phyloP scores from a whole-genome alignment of 2,113 vertebrate genomes.

The Synchiropus splendidus region DNA sequence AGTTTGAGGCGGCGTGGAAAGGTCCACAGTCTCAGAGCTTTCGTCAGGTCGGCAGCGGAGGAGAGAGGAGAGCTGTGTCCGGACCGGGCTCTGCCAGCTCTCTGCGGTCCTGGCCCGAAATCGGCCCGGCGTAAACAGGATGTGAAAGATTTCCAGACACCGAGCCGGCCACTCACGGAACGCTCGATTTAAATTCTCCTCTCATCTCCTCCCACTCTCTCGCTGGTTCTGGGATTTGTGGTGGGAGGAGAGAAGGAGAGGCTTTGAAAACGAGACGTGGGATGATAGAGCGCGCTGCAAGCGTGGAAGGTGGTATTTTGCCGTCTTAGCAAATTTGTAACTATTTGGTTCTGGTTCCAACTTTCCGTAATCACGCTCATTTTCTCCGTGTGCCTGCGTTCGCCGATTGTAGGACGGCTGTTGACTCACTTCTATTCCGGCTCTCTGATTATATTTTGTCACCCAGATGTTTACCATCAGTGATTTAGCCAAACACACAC shows the following conservation, averaged over 20 bases:
- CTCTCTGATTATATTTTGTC: constrained; percentile 32
- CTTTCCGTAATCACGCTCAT: constrained; percentile 38
- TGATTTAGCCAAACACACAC: constrained; percentile 17
- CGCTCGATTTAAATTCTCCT: constrained; percentile 67
- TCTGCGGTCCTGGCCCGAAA: constrained; percentile 62
- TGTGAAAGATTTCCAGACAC: constrained; percentile 72
- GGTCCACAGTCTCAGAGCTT: constrained; percentile 32
- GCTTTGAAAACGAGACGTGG: constrained; percentile 59
- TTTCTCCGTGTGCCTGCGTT: constrained; percentile 31
- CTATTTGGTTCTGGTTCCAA: constrained; percentile 47
- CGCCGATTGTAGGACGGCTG: constrained; percentile 30
- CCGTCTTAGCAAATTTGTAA: constrained; percentile 58
- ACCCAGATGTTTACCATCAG: constrained; percentile 32
- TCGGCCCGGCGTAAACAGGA: constrained; percentile 73
- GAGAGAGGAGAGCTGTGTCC: constrained; percentile 49
- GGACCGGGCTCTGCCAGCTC: constrained; percentile 51
- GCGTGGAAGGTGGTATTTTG: constrained; percentile 61
- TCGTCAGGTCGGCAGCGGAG: constrained; percentile 29
- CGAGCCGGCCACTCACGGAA: constrained; percentile 63
- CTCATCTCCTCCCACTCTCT: constrained; percentile 44
- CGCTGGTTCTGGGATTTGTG: constrained; percentile 66
- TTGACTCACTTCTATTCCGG: constrained; percentile 32
- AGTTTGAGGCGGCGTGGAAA: constrained; percentile 31
- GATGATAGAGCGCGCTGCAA: constrained; percentile 56
- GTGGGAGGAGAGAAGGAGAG: constrained; percentile 59